A percentile compares a stretch with the other conserved stretches of the same genome.
Conservation (phyloP, 2,888 invertebrate genomes). For the Vandiemenella viatica region DNA sequence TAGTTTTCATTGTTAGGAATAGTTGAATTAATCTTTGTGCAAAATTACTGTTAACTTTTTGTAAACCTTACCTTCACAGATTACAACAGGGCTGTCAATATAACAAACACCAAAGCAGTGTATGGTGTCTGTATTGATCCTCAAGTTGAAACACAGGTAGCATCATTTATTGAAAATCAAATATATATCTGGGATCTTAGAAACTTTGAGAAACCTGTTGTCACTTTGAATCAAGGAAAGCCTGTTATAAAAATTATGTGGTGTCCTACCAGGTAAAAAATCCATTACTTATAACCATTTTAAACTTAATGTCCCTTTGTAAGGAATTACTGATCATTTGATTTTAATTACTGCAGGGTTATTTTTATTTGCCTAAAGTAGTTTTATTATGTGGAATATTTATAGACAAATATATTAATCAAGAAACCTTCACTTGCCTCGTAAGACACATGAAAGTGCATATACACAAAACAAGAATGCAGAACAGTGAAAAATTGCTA, state of each 20-base stretch:
- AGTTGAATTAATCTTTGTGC: not conserved
- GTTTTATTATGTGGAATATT: too few relatives aligned
- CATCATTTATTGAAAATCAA: slow-evolving; percentile 68
- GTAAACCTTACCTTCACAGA: slow-evolving; percentile 34
- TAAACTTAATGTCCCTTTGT: too few relatives aligned
- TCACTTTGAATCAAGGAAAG: slow-evolving; percentile 52
- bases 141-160: slow-evolving; percentile 59
- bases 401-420: too few relatives aligned
- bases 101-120: slow-evolving; percentile 64
- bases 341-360: too few relatives aligned
- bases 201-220: slow-evolving; percentile 68
- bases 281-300: too few relatives aligned
- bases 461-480: too few relatives aligned
- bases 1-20: not conserved
- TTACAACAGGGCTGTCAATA: slow-evolving; percentile 48
- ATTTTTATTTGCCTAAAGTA: too few relatives aligned
- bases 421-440: too few relatives aligned
- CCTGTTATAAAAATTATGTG: slow-evolving; percentile 63
- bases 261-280: slow-evolving; percentile 66
- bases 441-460: too few relatives aligned
- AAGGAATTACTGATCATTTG: too few relatives aligned
- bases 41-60: not conserved
- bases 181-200: slow-evolving; percentile 80
- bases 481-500: too few relatives aligned
- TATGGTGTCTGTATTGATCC: slow-evolving; percentile 70